These are phyloP conservation scores for Rhabdophis nuchalis DNA, from an alignment of 2,797 vertebrate species.

Conservation along the genomic window DNA sequence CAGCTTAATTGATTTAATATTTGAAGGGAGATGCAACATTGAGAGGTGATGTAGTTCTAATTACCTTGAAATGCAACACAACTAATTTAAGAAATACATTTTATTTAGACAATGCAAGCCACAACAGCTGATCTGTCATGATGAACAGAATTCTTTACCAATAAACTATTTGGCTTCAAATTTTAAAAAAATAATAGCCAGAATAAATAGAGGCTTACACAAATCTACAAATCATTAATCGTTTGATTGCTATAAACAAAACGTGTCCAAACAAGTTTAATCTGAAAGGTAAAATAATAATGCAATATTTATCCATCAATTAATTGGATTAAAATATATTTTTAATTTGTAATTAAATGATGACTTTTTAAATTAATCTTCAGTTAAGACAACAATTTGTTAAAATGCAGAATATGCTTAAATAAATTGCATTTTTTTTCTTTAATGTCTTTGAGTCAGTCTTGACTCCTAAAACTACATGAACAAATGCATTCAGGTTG, in stretches of 20 bases:
- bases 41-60: conserved; percentile 24
- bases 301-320: neutral
- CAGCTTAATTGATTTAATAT: conserved; percentile 54
- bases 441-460: neutral
- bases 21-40: conserved; percentile 41
- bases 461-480: neutral
- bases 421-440: conserved; percentile 6
- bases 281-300: conserved; percentile 66
- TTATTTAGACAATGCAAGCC: conserved; percentile 41
- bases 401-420: conserved; percentile 35
- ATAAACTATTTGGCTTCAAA: conserved; percentile 53
- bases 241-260: conserved; percentile 48
- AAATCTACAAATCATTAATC: conserved; percentile 55
- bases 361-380: conserved; percentile 67
- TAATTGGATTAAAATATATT: too few relatives aligned
- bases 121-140: conserved; percentile 4
- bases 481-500: neutral
- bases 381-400: conserved; percentile 45
- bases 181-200: conserved; percentile 35
- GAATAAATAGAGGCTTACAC: conserved; percentile 26
- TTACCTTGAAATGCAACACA: conserved; percentile 45
- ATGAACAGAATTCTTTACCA: conserved; percentile 25
- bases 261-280: conserved; percentile 53
- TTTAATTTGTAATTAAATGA: conserved; percentile 63
- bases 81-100: conserved; percentile 28